Base-by-base conservation (phyloP, 2,797 vertebrate species). In the Thunnus albacares region DNA sequence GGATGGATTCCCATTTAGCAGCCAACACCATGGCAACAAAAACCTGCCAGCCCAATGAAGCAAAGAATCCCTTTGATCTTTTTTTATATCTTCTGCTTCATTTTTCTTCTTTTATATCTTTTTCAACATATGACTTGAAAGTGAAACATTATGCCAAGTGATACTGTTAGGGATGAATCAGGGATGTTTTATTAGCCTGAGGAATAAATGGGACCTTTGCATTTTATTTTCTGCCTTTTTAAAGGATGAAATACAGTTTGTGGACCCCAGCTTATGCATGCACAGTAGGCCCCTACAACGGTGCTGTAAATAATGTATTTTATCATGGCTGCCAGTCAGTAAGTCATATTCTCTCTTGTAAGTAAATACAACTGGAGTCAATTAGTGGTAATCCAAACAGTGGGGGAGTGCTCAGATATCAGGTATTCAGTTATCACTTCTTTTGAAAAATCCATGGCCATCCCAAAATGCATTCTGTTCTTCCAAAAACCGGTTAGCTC, bases 311-410 rank as follows among this genome's bases (percentile, higher is more conserved):
- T 81, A 66, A 58, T 65, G 26, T 67, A 28, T 38, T 75, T 86
- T 63, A 79, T 82, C 75, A 43, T 47, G 60, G 5, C 67, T 75
- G 79, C 51, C 45, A 71, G 64, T 83, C 59, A 51, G n/a, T 71
- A 65, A 78, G 24, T 77, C 11, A 11, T 72, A 28, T 38, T 4
- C 18, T 79, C 71, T 72, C 78, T 68, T 53, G 0, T 20, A 67
- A 80, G 77, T 28, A 38, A 85, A 80, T 71, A 53, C 81, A 88
- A 84, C 81, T 90, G 79, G 78, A 90, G 63, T 79, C 80, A 74
- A 79, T 92, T 82, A 77, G 75, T 80, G 14, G 13, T 69, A 73
- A 86, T 89, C 79, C 75, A n/a, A 83, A 55, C 17, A 62, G 75
- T 20, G 65, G 67, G 13, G 4, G 52, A 58, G 6, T 58, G 26